Evolutionary conservation across 1,140 invertebrate species (phyloP).

Genomic region (Sarcophaga peregrina): DNA sequence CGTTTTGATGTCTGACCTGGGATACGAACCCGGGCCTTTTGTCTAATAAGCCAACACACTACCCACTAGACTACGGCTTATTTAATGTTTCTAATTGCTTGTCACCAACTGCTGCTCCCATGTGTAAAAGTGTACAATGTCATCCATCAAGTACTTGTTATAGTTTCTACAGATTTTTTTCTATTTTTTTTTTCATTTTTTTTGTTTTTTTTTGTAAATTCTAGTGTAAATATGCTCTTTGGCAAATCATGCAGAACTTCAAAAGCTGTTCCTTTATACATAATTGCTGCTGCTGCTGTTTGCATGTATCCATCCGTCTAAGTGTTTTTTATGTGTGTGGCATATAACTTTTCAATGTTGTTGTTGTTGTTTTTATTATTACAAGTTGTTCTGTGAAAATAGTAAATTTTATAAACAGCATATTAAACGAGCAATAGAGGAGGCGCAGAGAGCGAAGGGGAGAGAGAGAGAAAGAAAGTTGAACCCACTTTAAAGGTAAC

Average conservation of each 20-base stretch:
- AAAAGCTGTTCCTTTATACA: not conserved
- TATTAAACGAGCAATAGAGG: too few species aligned
- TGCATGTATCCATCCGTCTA: not conserved
- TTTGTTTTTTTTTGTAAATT: not conserved
- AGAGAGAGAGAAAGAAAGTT: not conserved
- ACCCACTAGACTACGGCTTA: too few species aligned
- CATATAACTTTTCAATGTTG: not conserved
- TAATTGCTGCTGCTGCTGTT: not conserved
- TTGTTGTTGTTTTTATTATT: not conserved
- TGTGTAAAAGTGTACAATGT: too few species aligned
- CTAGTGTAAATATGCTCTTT: constrained; percentile 16
- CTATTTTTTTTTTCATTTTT: too few species aligned
- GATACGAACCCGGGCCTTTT: too few species aligned
- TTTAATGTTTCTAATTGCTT: too few species aligned
- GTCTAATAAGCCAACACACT: too few species aligned
- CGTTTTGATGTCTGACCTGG: too few species aligned
- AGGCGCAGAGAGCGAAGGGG: not conserved
- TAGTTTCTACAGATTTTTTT: too few species aligned
- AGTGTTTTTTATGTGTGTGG: not conserved
- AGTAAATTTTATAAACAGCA: too few species aligned
- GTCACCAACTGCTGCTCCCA: too few species aligned
- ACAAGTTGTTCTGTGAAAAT: not conserved
- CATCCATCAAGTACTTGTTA: too few species aligned
- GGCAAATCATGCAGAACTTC: constrained; percentile 23
- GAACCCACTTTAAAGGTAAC: not conserved